Base-by-base conservation (phyloP, 2,797 vertebrate genomes). In the Paguma larvata region DNA sequence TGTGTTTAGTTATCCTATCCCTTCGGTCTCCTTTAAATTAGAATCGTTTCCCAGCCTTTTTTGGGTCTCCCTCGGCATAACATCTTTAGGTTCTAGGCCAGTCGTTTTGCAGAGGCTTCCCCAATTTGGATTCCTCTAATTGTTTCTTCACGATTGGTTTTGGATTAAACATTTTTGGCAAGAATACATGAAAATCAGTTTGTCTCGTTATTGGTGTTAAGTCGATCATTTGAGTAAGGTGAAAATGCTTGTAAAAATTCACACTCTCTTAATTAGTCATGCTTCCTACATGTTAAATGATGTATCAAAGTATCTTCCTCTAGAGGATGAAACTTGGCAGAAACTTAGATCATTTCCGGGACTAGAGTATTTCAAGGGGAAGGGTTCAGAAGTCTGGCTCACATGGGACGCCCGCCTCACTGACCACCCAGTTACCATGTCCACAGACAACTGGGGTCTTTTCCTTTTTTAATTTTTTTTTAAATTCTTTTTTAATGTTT, bases 381-480 rank as follows among this genome's bases (percentile, higher is more conserved):
- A 77, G 21, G 48, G 63, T 62, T 97, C 6, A 0, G 67, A 51
- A 96, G 73, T 56, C 41, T 70, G 32, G n/a, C 82, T 85, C 75
- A 68, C 25, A 23, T 89, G 65, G 82, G 83, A 46, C 78, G 16
- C 46, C 44, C 62, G 53, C 51, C 56, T 79, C 41, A 79, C 44
- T 59, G 82, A 80, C 15, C 19, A 32, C 41, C 88, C 85, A 62
- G 9, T 53, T 46, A 78, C 72, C 30, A 70, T 65, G 27, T 59
- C 85, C 44, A 67, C 67, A 62, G 89, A 46, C 18, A 77, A 32
- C 27, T 92, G 38, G 68, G 84, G 19, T 30, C 34, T 88, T 95
- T 96, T 82, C 27, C 30, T 48, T 93, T 92, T 77, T 85, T 51
- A 94, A 67, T 92, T 96, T 94, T 77, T 93, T 92, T 77, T 85